phyloP scores from a whole-genome alignment of 2,888 invertebrate genomes.

The Syrphus vitripennis region DNA sequence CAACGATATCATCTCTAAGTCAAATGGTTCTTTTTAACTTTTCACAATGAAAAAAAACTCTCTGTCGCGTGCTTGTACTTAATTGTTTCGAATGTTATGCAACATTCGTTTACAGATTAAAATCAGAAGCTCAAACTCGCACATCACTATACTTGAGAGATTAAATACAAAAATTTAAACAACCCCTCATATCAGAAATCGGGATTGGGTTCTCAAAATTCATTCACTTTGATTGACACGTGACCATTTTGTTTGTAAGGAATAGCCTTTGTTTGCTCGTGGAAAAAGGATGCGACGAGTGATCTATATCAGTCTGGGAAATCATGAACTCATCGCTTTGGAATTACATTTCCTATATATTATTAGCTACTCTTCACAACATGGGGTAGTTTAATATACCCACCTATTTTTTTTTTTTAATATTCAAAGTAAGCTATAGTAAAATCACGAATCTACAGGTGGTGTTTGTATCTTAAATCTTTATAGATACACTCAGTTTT shows the following conservation, averaged over 20 bases:
- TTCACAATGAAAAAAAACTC: not conserved
- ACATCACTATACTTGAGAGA: no score
- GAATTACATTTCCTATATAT: slow-evolving; percentile 3
- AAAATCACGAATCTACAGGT: slow-evolving; percentile 62
- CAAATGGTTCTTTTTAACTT: slow-evolving; percentile 49
- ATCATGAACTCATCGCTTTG: slow-evolving; percentile 28
- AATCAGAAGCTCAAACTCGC: slow-evolving; percentile 54
- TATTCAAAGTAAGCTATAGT: slow-evolving; percentile 41
- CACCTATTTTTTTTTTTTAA: slow-evolving; percentile 5
- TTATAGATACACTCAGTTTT: not conserved
- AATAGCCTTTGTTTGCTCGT: slow-evolving; percentile 10
- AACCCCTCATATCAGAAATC: not conserved
- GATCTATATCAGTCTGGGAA: slow-evolving; percentile 61
- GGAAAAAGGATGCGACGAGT: slow-evolving; percentile 8
- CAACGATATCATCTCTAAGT: slow-evolving; percentile 45
- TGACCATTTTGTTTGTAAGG: slow-evolving; percentile 46
- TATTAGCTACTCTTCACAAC: not conserved
- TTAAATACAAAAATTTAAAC: not conserved
- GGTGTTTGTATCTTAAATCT: slow-evolving; percentile 11
- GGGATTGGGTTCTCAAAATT: not conserved
- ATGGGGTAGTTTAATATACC: slow-evolving; percentile 19
- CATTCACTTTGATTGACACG: slow-evolving; percentile 61
- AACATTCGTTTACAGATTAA: slow-evolving; percentile 74
- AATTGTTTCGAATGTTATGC: slow-evolving; percentile 80
- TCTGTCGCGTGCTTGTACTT: slow-evolving; percentile 79